phyloP scores from a whole-genome alignment of 2,113 vertebrate genomes.

The Thomomys bottae region DNA sequence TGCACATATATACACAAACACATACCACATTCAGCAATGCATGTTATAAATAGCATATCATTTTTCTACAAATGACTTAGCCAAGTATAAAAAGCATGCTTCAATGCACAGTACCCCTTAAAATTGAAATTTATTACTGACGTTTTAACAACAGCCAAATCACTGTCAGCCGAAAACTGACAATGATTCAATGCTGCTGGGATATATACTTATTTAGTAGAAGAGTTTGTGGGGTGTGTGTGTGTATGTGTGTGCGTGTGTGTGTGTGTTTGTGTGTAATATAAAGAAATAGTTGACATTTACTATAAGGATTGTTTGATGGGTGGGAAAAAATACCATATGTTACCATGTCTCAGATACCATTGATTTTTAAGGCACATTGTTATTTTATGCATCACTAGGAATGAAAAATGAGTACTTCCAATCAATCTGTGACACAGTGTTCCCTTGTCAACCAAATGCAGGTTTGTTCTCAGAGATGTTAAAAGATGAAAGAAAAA shows the following conservation, averaged over 20 bases:
- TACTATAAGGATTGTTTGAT: background rate
- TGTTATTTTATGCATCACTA: slow-evolving; percentile 37
- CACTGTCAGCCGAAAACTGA: background rate
- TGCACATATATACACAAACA: no score
- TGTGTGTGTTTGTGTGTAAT: background rate
- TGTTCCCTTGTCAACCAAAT: background rate
- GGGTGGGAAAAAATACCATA: background rate
- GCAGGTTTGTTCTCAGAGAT: background rate
- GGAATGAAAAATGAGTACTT: slow-evolving; percentile 14
- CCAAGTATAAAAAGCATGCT: background rate
- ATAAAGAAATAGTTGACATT: background rate
- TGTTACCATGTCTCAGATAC: slow-evolving; percentile 11
- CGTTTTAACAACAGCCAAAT: background rate
- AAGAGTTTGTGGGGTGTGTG: background rate
- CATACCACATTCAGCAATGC: background rate
- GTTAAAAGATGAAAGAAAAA: background rate
- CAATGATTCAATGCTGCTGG: background rate
- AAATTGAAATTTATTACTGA: slow-evolving; percentile 3
- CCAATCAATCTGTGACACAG: background rate
- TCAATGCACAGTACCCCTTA: background rate
- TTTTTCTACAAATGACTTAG: slow-evolving; percentile 45
- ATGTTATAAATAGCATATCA: background rate
- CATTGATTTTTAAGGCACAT: background rate
- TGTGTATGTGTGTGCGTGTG: background rate
- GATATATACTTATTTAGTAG: background rate